Conservation (phyloP, 2,113 vertebrate species). For the Cynocephalus volans region DNA sequence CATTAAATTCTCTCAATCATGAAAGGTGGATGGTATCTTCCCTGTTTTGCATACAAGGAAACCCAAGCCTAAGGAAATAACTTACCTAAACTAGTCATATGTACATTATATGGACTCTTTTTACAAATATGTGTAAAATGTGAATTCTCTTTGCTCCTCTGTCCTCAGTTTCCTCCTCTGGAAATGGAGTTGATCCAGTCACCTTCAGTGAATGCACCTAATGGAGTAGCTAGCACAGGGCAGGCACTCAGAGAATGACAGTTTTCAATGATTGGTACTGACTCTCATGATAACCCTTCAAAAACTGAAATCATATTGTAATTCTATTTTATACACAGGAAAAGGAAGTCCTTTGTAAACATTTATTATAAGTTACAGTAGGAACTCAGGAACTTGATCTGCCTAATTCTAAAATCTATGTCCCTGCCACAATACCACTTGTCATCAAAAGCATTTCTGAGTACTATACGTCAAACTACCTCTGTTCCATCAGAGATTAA, state of each 20-base stretch:
- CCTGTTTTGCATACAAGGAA: background rate
- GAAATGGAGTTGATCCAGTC: background rate
- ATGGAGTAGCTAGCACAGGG: background rate
- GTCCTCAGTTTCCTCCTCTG: slow-evolving; percentile 14
- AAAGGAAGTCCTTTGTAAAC: background rate
- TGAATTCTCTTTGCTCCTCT: background rate
- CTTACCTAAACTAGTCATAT: background rate
- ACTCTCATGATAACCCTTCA: background rate
- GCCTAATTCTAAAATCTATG: background rate
- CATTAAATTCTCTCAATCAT: background rate
- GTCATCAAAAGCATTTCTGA: background rate
- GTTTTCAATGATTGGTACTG: background rate
- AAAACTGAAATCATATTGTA: background rate
- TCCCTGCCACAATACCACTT: background rate
- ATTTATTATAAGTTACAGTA: background rate
- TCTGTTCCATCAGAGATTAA: background rate
- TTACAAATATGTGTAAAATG: background rate
- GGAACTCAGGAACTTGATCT: background rate
- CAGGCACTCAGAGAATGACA: background rate
- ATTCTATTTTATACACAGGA: background rate
- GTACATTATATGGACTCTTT: background rate
- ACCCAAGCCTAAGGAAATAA: background rate
- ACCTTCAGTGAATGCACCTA: background rate
- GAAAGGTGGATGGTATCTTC: background rate
- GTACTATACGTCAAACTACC: background rate